Evolutionary conservation across 2,113 vertebrate genomes (phyloP).

Genomic region (Bos indicus): DNA sequence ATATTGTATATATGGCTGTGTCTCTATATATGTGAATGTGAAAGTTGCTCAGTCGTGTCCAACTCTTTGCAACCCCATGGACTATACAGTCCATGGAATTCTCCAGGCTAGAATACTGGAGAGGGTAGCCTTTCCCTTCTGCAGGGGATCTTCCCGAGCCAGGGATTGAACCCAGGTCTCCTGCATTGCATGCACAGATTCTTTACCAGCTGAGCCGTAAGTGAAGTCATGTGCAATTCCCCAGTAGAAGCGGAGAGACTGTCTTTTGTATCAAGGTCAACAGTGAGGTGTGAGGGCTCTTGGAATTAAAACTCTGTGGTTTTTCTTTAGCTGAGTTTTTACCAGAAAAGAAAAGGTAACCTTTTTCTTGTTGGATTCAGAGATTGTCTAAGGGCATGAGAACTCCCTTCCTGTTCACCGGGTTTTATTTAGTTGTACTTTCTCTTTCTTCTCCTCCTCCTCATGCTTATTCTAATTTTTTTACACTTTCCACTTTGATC

Average conservation of each 20-base stretch:
- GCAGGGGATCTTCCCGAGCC: background rate
- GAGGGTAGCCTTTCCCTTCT: background rate
- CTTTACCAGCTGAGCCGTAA: background rate
- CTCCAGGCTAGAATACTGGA: background rate
- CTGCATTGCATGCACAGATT: background rate
- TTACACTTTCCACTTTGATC: background rate
- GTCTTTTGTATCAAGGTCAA: background rate
- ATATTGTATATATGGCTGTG: background rate
- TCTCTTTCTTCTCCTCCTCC: background rate
- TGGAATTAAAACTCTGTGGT: background rate
- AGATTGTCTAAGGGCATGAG: background rate
- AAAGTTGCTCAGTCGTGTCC: background rate
- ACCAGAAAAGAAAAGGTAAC: background rate
- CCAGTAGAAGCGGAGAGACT: background rate
- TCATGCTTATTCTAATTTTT: background rate
- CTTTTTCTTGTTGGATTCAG: background rate
- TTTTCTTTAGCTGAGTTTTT: background rate
- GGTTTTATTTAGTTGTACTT: background rate
- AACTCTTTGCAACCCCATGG: background rate
- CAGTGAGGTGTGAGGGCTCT: background rate
- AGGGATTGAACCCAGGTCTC: background rate
- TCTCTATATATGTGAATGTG: background rate
- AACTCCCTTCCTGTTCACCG: background rate
- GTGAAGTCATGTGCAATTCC: background rate
- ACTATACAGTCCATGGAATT: background rate